phyloP scores from a whole-genome alignment of 2,113 vertebrate species.

The Ornithorhynchus anatinus region DNA sequence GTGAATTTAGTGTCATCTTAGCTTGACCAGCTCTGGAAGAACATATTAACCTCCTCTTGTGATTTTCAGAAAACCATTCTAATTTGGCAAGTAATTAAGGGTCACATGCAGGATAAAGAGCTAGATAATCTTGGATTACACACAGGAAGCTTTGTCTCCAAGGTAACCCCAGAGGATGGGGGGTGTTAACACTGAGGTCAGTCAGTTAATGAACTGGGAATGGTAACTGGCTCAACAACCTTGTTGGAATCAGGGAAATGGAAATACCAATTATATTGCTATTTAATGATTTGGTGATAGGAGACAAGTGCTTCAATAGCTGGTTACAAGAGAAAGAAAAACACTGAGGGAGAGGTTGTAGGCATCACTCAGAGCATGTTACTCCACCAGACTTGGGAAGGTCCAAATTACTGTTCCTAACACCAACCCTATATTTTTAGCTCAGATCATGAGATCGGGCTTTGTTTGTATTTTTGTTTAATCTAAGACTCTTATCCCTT shows the following conservation, averaged over 20 bases:
- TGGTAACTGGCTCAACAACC: slow-evolving; percentile 68
- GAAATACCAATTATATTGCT: slow-evolving; percentile 64
- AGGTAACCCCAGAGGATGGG: slow-evolving; percentile 71
- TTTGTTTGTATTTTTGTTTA: slow-evolving; percentile 28
- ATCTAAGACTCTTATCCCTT: background rate
- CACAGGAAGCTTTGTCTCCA: slow-evolving; percentile 86
- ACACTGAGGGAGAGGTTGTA: slow-evolving; percentile 26
- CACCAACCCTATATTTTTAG: background rate
- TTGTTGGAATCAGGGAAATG: slow-evolving; percentile 51
- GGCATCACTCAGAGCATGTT: slow-evolving; percentile 5
- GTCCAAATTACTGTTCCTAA: slow-evolving; percentile 26
- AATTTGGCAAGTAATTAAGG: slow-evolving; percentile 90
- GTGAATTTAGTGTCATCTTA: slow-evolving; percentile 79
- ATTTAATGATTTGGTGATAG: slow-evolving; percentile 59
- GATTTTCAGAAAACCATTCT: slow-evolving; percentile 85
- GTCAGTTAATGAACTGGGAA: slow-evolving; percentile 81
- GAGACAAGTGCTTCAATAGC: slow-evolving; percentile 56
- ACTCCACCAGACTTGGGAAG: slow-evolving; percentile 21
- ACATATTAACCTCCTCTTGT: slow-evolving; percentile 83
- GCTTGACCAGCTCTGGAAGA: slow-evolving; percentile 85
- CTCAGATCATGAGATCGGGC: slow-evolving; percentile 21
- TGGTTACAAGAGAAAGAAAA: slow-evolving; percentile 17
- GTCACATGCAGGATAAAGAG: slow-evolving; percentile 86
- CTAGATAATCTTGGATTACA: slow-evolving; percentile 85
- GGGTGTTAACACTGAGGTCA: slow-evolving; percentile 73